These are phyloP conservation scores for Drosophila limbata DNA, from an alignment of 2,888 invertebrate genomes.

Conservation along the genomic window DNA sequence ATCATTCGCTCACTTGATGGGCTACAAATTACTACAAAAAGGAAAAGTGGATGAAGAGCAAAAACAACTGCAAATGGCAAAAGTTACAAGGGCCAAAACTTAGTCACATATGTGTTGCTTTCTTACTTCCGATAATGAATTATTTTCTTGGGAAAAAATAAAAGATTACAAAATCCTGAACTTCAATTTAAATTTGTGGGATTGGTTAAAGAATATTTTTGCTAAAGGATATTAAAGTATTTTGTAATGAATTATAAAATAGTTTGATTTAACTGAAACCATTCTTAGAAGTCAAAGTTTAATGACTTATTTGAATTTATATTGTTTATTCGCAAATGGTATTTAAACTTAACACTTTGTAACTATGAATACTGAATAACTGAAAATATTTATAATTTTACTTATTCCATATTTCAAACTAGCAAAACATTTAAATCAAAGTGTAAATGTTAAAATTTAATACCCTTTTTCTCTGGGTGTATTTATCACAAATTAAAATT, in stretches of 20 bases:
- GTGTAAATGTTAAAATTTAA: no score
- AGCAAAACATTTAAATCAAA: no score
- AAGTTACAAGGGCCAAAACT: constrained; percentile 48
- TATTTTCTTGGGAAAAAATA: constrained; percentile 19
- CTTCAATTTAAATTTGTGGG: background rate
- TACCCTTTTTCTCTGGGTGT: no score
- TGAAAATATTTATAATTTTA: no score
- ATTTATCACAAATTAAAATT: background rate
- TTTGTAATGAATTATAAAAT: no score
- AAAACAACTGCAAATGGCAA: constrained; percentile 46
- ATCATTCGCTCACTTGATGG: constrained; percentile 59
- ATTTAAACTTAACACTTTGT: no score
- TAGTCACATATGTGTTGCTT: constrained; percentile 43
- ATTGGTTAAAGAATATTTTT: background rate
- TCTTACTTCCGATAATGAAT: constrained; percentile 43
- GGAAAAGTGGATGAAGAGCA: constrained; percentile 24
- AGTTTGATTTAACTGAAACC: no score
- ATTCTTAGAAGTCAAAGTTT: no score
- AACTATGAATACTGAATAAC: no score
- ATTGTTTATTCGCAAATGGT: no score
- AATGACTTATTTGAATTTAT: no score
- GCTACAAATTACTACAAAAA: constrained; percentile 61
- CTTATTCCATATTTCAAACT: no score
- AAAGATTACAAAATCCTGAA: constrained; percentile 2
- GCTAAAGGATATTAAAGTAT: background rate